Base-by-base conservation (phyloP, 2,888 invertebrate species). In the Electrophaes corylata region DNA sequence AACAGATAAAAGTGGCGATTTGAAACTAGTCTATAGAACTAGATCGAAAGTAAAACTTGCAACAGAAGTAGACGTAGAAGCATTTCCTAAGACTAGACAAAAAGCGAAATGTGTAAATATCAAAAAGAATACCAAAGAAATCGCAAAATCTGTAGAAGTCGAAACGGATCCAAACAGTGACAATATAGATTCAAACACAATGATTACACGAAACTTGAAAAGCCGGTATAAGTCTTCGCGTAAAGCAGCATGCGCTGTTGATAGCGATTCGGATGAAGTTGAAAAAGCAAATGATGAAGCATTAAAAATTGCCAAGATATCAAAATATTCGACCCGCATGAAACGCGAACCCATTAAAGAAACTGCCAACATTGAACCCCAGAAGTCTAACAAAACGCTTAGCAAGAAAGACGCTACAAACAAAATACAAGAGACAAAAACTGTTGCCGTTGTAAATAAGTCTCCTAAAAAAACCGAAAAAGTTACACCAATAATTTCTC, bases 401-500 rank as follows among this genome's bases (percentile, higher is more conserved):
- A 20, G 26, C 14, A 23, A 8, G 12, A 41, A 23, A 41, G 3
- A n/a, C 2, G 8, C 14, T 2, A 26, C 14, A n/a, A 29, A 16
- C 1, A 29, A 44, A 29, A 18, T 11, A 20, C 19, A 4, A 31
- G 4, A 19, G 11, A 11, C 8, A 2, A 35, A 31, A 31, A 26
- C 11, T 18, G 19, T 4, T 19, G 51, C 14, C 19, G 39, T 29
- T 12, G 35, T 11, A n/a, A 19, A 46, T 3, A 12, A 23, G 1
- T 14, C 40, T 23, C 26, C 19, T 23, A 29, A 11, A 2, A 26
- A 18, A 43, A 39, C 0, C 12, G 6, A 0, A 40, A 53, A 43
- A 48, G 5, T 10, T n/a, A 53, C 49, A 18, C 33, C 55, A 3
- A 29, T 69, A 1, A 86, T 87, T 60, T 86, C 86, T 0, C 87